Base-by-base conservation (phyloP, 2,888 invertebrate genomes). In the Acleris emargana region DNA sequence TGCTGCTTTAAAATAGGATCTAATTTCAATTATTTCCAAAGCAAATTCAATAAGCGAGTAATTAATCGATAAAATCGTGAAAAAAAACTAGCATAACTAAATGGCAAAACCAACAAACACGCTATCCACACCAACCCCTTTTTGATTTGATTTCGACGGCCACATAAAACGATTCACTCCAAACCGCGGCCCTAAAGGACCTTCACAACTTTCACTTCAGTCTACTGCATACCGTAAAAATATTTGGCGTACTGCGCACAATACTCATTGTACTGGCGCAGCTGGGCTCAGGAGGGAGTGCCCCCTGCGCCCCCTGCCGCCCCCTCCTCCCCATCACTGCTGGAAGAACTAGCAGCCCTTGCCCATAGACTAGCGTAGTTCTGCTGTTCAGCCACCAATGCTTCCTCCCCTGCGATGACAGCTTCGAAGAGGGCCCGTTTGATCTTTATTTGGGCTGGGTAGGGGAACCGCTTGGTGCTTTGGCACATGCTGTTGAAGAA, bases 401-500 rank as follows among this genome's bases (percentile, higher is more conserved):
- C 84, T 80, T 91, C 88, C 78, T 91, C 91, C 25, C 88, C 90
- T 70, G 81, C 86, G 61, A 83, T 80, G 58, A 91, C 91, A 43
- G 88, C 89, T 64, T 78, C 77, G 79, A 91, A 91, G 68, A 91
- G 77, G 58, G 79, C 78, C 70, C 82, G 79, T 80, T 90, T 91
- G 70, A 91, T 88, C 73, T 83, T 82, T 68, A 91, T 84, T 78
- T 91, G 91, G 67, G 88, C 80, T 28, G 83, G 84, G 73, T 84
- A 89, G 17, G 91, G 87, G 69, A 91, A 79, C 43, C 91, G 83
- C 78, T 89, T 89, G 43, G 91, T 88, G 54, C 88, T 81, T 78
- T 91, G 89, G 75, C 91, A 91, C 91, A 91, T 91, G 82, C 90
- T 81, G 77, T 83, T 87, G 81, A 91, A 91, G 81, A 91, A 91